Evolutionary conservation across 1,140 invertebrate species (phyloP), one percentile per base, ranked within the genome.

Genomic region (Leptestheria dahalacensis): DNA sequence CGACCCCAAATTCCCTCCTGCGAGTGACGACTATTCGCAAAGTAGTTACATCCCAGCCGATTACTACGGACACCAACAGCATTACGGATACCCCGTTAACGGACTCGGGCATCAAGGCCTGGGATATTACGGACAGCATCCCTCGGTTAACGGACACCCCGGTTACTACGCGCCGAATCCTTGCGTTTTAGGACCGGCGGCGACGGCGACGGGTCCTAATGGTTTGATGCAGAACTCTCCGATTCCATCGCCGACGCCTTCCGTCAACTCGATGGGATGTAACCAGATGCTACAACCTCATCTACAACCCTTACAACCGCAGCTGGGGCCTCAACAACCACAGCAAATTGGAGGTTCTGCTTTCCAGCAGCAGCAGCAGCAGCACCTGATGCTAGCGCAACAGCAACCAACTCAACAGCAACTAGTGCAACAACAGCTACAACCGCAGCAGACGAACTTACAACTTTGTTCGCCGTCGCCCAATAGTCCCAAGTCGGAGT

Each of bases 1-100:
- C 33, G 88, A 91, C 68, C 86, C 88, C 1, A 90, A 91, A 71
- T 91, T 91, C 74, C 87, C 88, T 23, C 88, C 89, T 9, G 15
- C 33, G 15, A 82, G 74, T 65, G 88, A 91, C 66, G 88, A 91
- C 65, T 91, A 89, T 75, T 41, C 33, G 33, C 86, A 90, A 66
- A 82, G 77, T 60, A 88, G 85, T 73, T 91, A 91, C 71, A 88
- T 90, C 62, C 77, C 79, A 4, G 74, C 76, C 6, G 63, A 57
- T 57, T 65, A 64, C 54, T 64, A 64, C 28, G 25, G 18, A 25
- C 57, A 33, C 12, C 41, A 59, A 29, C 63, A 52, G 58, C 62
- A 61, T 51, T 59, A 59, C 61, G 51, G 58, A 61, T 52, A 47
- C 33, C 15, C 33, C n/a, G n/a, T n/a, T n/a, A n/a, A n/a, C n/a